phyloP scores from a whole-genome alignment of 2,113 vertebrate genomes.

The Pelusios castaneus region DNA sequence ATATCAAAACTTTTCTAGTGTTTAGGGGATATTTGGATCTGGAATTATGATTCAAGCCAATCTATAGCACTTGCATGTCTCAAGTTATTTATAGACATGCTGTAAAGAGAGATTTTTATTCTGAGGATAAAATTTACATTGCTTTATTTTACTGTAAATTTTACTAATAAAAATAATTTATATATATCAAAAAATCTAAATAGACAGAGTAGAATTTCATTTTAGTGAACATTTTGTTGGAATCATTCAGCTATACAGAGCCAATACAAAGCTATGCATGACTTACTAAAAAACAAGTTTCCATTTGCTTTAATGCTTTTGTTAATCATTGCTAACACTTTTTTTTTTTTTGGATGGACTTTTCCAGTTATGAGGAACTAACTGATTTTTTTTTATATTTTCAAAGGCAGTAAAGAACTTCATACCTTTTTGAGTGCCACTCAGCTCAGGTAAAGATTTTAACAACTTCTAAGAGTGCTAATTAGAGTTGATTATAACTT shows the following conservation, averaged over 20 bases:
- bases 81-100: neutral
- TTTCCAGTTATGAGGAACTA: neutral
- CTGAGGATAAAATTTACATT: neutral
- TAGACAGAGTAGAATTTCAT: neutral
- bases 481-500: conserved; percentile 55
- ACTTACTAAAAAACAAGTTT: neutral
- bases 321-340: neutral
- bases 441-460: conserved; percentile 49
- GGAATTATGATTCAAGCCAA: neutral
- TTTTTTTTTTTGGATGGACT: neutral
- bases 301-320: neutral
- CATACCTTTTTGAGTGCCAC: conserved; percentile 39
- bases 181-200: neutral
- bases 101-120: neutral
- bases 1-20: neutral
- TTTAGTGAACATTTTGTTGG: neutral
- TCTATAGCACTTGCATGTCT: neutral
- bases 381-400: conserved; percentile 46
- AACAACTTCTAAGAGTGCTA: conserved; percentile 45
- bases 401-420: conserved; percentile 43
- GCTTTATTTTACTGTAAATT: neutral
- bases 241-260: neutral
- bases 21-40: neutral
- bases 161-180: neutral
- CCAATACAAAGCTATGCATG: no score